These are phyloP conservation scores for Syngnathus floridae DNA, from an alignment of 2,113 vertebrate species.

Conservation along the genomic window DNA sequence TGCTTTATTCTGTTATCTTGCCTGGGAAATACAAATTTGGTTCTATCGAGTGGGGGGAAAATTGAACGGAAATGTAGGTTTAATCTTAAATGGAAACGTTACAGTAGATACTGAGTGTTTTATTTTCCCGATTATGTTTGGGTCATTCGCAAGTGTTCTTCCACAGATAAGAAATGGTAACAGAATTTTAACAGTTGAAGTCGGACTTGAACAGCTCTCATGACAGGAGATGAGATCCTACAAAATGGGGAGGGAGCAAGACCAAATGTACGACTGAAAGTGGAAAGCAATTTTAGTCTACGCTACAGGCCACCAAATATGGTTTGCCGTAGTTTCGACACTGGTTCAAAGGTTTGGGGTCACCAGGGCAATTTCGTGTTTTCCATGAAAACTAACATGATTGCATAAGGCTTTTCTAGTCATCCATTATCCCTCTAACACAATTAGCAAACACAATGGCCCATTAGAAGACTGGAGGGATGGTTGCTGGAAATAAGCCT, in stretches of 20 bases:
- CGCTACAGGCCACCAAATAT: too few species aligned
- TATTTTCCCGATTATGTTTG: constrained; percentile 18
- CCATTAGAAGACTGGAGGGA: too few species aligned
- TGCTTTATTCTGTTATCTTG: neutral
- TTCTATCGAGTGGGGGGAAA: constrained; percentile 8
- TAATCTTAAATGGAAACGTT: constrained; percentile 23
- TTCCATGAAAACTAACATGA: too few species aligned
- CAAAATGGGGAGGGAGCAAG: neutral
- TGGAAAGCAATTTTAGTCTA: too few species aligned
- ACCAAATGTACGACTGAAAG: too few species aligned
- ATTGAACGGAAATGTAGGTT: constrained; percentile 11
- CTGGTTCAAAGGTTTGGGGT: too few species aligned
- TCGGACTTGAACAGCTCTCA: neutral
- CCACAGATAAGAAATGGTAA: constrained; percentile 12
- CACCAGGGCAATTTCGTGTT: too few species aligned
- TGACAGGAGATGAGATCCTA: neutral
- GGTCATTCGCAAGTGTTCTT: constrained; percentile 17
- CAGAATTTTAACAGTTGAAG: neutral
- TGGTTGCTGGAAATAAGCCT: too few species aligned
- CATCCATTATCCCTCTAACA: too few species aligned
- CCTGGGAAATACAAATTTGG: neutral
- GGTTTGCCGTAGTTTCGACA: too few species aligned
- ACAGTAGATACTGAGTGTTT: constrained; percentile 12
- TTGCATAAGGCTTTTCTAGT: too few species aligned
- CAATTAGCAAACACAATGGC: too few species aligned